phyloP scores from a whole-genome alignment of 2,113 vertebrate species.

The Austrofundulus limnaeus region DNA sequence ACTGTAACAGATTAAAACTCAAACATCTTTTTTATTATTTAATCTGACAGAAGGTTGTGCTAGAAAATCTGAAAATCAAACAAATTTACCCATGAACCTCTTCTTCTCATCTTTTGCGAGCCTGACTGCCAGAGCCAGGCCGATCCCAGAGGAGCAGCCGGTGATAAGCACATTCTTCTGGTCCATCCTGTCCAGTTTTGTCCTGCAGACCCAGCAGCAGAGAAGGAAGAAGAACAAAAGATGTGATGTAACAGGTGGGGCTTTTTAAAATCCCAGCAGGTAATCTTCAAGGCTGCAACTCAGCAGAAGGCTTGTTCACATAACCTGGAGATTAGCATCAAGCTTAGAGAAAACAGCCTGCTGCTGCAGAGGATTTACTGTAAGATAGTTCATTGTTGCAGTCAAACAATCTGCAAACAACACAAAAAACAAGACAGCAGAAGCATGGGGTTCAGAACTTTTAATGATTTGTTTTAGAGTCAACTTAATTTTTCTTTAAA shows the following conservation, averaged over 20 bases:
- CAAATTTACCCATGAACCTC: slow-evolving; percentile 85
- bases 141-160: slow-evolving; percentile 88
- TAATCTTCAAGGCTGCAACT: slow-evolving; percentile 65
- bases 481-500: neutral
- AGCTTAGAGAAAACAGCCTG: slow-evolving; percentile 1
- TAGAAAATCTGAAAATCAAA: neutral
- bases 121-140: slow-evolving; percentile 82
- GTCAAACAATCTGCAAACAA: neutral
- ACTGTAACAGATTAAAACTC: no score
- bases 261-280: slow-evolving; percentile 30
- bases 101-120: slow-evolving; percentile 86
- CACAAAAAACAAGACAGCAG: neutral
- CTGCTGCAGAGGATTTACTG: slow-evolving; percentile 39
- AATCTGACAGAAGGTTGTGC: neutral
- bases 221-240: slow-evolving; percentile 24
- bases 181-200: slow-evolving; percentile 68
- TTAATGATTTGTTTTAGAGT: slow-evolving; percentile 24
- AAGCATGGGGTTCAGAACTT: neutral
- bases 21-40: neutral
- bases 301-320: slow-evolving; percentile 57
- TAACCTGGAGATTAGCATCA: slow-evolving; percentile 46
- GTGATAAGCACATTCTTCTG: slow-evolving; percentile 87
- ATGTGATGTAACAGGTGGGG: neutral
- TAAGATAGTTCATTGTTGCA: slow-evolving; percentile 4
- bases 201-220: slow-evolving; percentile 21